These are phyloP conservation scores for Halcyon malimbica DNA, from an alignment of 2,113 vertebrate genomes.

Conservation along the genomic window DNA sequence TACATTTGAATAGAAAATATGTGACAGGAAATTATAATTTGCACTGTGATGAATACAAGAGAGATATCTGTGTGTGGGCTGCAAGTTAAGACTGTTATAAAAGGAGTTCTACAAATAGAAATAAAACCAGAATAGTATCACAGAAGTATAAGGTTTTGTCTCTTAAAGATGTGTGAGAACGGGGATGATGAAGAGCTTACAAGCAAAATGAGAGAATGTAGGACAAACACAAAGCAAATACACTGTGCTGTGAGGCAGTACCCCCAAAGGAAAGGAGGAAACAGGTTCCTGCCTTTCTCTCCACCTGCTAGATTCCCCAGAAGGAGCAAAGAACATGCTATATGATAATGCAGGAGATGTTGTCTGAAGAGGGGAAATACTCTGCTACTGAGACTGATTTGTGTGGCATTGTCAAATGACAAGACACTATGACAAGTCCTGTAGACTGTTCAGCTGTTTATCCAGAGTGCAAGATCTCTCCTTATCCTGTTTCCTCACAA, in stretches of 20 bases:
- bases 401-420: background rate
- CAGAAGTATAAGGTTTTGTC: background rate
- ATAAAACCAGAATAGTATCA: background rate
- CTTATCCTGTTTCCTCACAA: background rate
- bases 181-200: background rate
- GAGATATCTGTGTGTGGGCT: conserved; percentile 19
- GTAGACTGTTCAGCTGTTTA: background rate
- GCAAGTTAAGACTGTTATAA: background rate
- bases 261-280: background rate
- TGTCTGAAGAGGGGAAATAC: background rate
- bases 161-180: background rate
- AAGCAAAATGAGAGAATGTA: background rate
- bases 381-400: background rate
- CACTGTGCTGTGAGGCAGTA: background rate
- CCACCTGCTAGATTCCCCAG: background rate
- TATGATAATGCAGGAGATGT: background rate
- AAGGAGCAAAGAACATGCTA: background rate
- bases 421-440: background rate
- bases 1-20: background rate
- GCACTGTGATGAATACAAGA: background rate
- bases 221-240: background rate
- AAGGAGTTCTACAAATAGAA: background rate
- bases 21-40: conserved; percentile 33
- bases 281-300: background rate
- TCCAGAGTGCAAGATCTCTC: background rate